Conservation (phyloP, 2,888 invertebrate genomes). For the Synanthedon myopaeformis region DNA sequence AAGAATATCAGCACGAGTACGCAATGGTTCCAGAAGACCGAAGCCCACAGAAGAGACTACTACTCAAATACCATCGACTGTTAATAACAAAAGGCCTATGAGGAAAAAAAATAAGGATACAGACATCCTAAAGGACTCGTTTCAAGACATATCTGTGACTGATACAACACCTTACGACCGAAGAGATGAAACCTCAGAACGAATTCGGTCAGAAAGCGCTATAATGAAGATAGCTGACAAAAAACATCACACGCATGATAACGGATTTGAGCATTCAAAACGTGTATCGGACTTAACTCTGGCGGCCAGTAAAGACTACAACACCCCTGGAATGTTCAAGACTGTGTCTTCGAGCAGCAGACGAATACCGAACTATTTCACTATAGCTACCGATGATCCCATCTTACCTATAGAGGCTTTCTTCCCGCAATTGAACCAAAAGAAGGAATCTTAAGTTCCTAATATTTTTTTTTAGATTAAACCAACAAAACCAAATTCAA, state of each 20-base stretch:
- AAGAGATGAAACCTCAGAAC: conserved; percentile 53
- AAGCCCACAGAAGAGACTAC: conserved; percentile 54
- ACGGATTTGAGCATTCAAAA: conserved; percentile 70
- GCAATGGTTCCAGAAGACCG: conserved; percentile 47
- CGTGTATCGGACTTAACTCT: conserved; percentile 80
- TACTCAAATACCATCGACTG: conserved; percentile 28
- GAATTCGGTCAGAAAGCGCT: conserved; percentile 60
- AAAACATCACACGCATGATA: conserved; percentile 50
- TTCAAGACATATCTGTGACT: conserved; percentile 47
- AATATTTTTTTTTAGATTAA: conserved; percentile 17
- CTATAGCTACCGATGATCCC: conserved; percentile 82
- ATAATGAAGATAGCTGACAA: conserved; percentile 71
- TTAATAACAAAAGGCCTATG: conserved; percentile 39
- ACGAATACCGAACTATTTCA: conserved; percentile 76
- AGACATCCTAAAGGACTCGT: conserved; percentile 45
- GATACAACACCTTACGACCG: conserved; percentile 39
- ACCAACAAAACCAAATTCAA: conserved; percentile 43
- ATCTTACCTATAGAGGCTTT: conserved; percentile 85
- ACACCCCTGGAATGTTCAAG: conserved; percentile 79
- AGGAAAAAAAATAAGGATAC: conserved; percentile 52
- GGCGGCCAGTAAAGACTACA: conserved; percentile 78
- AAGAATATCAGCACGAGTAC: conserved; percentile 51
- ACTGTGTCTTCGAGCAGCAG: conserved; percentile 73
- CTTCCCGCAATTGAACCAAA: conserved; percentile 78
- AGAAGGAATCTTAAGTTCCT: conserved; percentile 63